phyloP scores from a whole-genome alignment of 2,113 vertebrate genomes.

The Nesoenas mayeri region DNA sequence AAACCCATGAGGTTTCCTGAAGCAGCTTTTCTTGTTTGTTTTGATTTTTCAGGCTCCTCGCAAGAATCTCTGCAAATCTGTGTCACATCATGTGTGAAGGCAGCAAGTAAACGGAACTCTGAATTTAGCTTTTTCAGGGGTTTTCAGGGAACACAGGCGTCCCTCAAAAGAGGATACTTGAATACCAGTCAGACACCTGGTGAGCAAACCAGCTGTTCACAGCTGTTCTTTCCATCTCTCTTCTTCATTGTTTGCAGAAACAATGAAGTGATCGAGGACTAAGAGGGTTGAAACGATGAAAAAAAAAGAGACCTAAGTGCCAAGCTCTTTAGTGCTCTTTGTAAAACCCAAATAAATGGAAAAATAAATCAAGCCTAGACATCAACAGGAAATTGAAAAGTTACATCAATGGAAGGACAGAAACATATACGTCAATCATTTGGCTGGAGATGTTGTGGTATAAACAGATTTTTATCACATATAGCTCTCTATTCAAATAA shows the following conservation, averaged over 20 bases:
- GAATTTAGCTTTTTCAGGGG: not conserved
- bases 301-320: conserved; percentile 41
- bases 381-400: conserved; percentile 74
- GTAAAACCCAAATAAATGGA: conserved; percentile 71
- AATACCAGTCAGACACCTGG: conserved; percentile 35
- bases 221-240: conserved; percentile 62
- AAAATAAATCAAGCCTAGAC: conserved; percentile 70
- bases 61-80: not conserved
- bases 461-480: conserved; percentile 69
- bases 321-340: conserved; percentile 62
- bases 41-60: not conserved
- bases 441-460: conserved; percentile 57
- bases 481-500: conserved; percentile 38
- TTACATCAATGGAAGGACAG: conserved; percentile 65
- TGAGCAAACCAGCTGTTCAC: conserved; percentile 41
- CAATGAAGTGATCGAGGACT: conserved; percentile 61
- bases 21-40: not conserved
- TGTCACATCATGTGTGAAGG: not conserved
- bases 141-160: not conserved
- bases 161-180: not conserved
- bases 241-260: conserved; percentile 69
- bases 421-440: conserved; percentile 68
- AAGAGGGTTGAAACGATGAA: conserved; percentile 43
- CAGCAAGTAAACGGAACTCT: not conserved
- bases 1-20: not conserved